These are phyloP conservation scores for Chunga burmeisteri DNA, from an alignment of 2,113 vertebrate species.

Conservation along the genomic window DNA sequence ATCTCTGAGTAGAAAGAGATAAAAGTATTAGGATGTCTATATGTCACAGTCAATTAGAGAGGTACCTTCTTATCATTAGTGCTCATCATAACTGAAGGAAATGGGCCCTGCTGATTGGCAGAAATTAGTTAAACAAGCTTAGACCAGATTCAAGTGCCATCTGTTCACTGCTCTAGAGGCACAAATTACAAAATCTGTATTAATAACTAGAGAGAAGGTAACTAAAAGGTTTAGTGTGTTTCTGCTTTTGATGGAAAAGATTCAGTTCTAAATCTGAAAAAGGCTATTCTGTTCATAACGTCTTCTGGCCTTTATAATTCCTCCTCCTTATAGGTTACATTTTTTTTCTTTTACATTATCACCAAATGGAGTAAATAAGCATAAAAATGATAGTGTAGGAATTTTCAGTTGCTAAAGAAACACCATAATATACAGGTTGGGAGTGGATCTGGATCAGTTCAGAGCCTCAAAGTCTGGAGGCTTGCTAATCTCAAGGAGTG, in stretches of 20 bases:
- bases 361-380: not conserved
- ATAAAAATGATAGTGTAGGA: not conserved
- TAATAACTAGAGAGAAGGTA: not conserved
- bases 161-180: not conserved
- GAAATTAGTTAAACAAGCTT: slow-evolving; percentile 48
- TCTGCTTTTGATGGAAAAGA: not conserved
- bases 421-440: not conserved
- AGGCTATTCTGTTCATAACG: accelerated
- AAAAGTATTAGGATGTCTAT: slow-evolving; percentile 42
- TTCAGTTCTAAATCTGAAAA: not conserved
- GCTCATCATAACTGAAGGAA: slow-evolving; percentile 48
- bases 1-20: slow-evolving; percentile 7
- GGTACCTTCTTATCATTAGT: slow-evolving; percentile 38
- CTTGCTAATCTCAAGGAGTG: not conserved
- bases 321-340: not conserved
- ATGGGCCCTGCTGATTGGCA: not conserved
- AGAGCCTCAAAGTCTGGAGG: not conserved
- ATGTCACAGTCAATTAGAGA: slow-evolving; percentile 47
- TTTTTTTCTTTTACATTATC: not conserved
- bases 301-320: not conserved
- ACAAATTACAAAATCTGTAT: not conserved
- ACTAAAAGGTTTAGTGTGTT: accelerated
- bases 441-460: too few relatives aligned
- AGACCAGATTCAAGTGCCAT: not conserved
- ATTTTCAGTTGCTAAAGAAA: not conserved